phyloP scores from a whole-genome alignment of 2,113 vertebrate genomes.

The Empidonax alnorum region DNA sequence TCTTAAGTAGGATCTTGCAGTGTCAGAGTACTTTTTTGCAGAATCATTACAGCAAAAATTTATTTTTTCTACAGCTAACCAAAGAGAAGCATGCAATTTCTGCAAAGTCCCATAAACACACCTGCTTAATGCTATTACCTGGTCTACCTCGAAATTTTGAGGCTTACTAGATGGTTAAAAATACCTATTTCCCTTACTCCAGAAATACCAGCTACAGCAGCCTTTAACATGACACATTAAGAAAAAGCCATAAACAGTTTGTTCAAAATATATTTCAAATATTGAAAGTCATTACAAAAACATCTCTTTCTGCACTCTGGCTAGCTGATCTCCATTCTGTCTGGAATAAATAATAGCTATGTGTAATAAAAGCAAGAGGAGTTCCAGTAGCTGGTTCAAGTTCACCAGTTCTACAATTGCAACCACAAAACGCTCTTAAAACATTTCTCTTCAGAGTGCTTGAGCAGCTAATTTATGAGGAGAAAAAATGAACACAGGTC shows the following conservation, averaged over 20 bases:
- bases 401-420: not conserved
- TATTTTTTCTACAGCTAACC: not conserved
- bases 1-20: not conserved
- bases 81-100: not conserved
- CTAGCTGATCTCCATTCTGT: not conserved
- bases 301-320: not conserved
- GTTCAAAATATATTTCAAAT: not conserved
- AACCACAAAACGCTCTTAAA: not conserved
- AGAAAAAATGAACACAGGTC: not conserved
- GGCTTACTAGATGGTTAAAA: not conserved
- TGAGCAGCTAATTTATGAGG: conserved; percentile 23
- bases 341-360: not conserved
- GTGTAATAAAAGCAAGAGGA: not conserved
- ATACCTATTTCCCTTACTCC: not conserved
- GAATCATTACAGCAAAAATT: not conserved
- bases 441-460: not conserved
- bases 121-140: not conserved
- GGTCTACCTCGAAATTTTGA: not conserved
- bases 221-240: not conserved
- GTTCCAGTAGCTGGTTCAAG: not conserved
- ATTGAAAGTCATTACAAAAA: not conserved
- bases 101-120: not conserved
- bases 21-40: not conserved
- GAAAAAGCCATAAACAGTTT: not conserved
- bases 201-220: not conserved